phyloP scores from a whole-genome alignment of 1,140 invertebrate species.

The Leptoteleia sp. region DNA sequence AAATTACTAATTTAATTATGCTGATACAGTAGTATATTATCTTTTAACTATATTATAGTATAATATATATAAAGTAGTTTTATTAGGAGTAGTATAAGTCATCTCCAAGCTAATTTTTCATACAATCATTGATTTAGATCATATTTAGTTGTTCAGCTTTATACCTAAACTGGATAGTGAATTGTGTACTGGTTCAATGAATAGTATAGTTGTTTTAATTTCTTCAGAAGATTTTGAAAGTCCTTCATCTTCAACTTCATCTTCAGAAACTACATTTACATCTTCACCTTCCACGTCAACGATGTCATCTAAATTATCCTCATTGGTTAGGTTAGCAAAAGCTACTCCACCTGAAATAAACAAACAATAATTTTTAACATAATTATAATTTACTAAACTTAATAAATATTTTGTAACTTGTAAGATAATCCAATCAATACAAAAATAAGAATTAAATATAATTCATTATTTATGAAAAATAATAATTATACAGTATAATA shows the following conservation, averaged over 20 bases:
- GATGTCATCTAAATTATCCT: slow-evolving; percentile 88
- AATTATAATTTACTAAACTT: slow-evolving; percentile 2
- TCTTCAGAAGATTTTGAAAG: slow-evolving; percentile 90
- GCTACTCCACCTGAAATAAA: slow-evolving; percentile 83
- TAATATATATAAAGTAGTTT: too few species aligned
- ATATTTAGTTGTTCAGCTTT: background rate
- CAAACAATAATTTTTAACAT: too few species aligned
- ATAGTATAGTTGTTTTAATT: slow-evolving; percentile 95
- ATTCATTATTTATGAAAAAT: too few species aligned
- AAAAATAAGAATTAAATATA: too few species aligned
- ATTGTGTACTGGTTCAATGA: slow-evolving; percentile 89
- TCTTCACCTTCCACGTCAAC: slow-evolving; percentile 88
- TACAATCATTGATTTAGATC: background rate
- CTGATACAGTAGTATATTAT: too few species aligned
- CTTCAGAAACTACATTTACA: slow-evolving; percentile 85
- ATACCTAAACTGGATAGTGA: slow-evolving; percentile 73
- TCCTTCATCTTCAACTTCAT: slow-evolving; percentile 86
- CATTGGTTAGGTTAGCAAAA: slow-evolving; percentile 85
- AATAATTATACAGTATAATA: too few species aligned
- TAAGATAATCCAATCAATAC: too few species aligned
- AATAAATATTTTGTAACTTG: too few species aligned
- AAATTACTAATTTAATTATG: slow-evolving; percentile 6
- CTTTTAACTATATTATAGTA: background rate
- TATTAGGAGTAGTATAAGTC: too few species aligned
- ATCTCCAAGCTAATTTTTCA: too few species aligned